Evolutionary conservation across 1,140 invertebrate genomes (phyloP), one percentile per base, ranked within the genome.

Genomic region (Bombus superbus): DNA sequence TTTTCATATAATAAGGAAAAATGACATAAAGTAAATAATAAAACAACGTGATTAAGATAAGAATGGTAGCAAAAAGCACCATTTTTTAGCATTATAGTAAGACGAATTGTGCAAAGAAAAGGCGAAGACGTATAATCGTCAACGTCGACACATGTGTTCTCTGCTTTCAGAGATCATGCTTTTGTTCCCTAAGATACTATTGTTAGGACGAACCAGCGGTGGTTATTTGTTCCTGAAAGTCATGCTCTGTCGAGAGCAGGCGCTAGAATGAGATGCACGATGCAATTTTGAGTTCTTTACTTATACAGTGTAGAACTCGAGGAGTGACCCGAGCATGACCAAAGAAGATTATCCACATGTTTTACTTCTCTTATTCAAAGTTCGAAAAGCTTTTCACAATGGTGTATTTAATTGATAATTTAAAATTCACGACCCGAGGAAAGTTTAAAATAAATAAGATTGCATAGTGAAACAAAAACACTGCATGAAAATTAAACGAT

Each of bases 151-250:
- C 57, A 73, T 18, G 69, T 73, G 69, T 74, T 81, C 83, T 81
- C 78, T 72, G 69, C 83, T 85, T 81, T 81, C 79, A 75, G 32
- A 75, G 59, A 85, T 69, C 59, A 74, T 75, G 18, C 84, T 85
- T 85, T 85, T 81, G 84, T 81, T 74, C 71, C n/a, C 38, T 3
- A 47, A 57, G 62, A 81, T 81, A 74, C 71, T 71, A 85, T 85
- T 85, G 71, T 85, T 44, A 35, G 10, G 4, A 68, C 18, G n/a
- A 64, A 44, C 59, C 71, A 38, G 13, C 71, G 40, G 42, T 35
- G 71, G 69, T 81, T 69, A 66, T 81, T 74, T 71, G 40, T 81
- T 74, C 44, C 62, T 66, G 68, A 47, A 66, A 68, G 69, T 85
- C 71, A 85, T 53, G 83, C 66, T 85, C 28, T 64, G 78, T 40